These are phyloP conservation scores for Drosophila meridionalis DNA, from an alignment of 2,888 invertebrate species.

Conservation along the genomic window DNA sequence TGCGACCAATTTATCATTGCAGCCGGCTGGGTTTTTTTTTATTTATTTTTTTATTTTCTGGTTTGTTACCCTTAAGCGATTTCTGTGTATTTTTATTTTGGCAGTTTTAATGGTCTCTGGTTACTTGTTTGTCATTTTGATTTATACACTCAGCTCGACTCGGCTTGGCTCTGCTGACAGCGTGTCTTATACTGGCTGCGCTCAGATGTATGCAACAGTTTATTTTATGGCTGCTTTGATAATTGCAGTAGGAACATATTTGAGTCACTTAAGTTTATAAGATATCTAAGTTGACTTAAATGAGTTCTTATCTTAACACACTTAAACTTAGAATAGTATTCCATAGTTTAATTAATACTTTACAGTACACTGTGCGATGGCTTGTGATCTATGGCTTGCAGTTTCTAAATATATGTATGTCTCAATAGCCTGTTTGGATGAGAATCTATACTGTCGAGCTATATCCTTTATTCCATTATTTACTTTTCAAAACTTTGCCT, in stretches of 20 bases:
- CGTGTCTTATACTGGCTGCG: constrained; percentile 25
- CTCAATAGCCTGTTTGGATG: background rate
- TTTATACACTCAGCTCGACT: constrained; percentile 18
- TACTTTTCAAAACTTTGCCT: background rate
- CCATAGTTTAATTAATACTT: too few relatives aligned
- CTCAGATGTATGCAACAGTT: constrained; percentile 53
- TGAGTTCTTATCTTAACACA: too few relatives aligned
- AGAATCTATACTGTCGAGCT: background rate
- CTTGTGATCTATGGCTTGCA: too few relatives aligned
- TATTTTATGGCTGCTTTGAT: background rate
- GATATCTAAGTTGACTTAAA: too few relatives aligned
- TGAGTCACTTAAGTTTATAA: too few relatives aligned
- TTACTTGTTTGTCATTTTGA: constrained; percentile 19
- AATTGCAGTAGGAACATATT: background rate
- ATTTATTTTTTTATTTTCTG: background rate
- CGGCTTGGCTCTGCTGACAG: background rate
- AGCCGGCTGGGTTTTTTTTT: background rate
- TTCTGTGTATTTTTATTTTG: constrained; percentile 3
- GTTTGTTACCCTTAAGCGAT: constrained; percentile 14
- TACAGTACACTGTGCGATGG: too few relatives aligned
- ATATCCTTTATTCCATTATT: background rate
- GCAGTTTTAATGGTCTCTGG: background rate
- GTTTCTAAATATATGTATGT: too few relatives aligned
- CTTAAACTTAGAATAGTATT: too few relatives aligned
- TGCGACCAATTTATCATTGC: constrained; percentile 31